Evolutionary conservation across 2,888 invertebrate genomes (phyloP).

Genomic region (Furcula furcula): DNA sequence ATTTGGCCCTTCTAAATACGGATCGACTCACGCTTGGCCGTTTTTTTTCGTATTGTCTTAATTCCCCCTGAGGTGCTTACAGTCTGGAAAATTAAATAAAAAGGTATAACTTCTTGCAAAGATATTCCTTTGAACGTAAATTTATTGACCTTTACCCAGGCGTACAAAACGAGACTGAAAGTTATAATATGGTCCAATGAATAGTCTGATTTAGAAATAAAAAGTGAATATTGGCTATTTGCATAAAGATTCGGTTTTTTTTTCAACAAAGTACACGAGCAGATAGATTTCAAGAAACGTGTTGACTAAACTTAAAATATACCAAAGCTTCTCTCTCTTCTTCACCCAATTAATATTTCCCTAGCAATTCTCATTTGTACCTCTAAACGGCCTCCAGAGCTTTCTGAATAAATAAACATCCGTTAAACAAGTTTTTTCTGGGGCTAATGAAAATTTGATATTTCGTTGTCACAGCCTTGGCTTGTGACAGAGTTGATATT

Average conservation of each 20-base stretch:
- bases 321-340: not conserved
- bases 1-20: too few relatives aligned
- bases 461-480: slow-evolving; percentile 26
- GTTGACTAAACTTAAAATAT: too few relatives aligned
- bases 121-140: not conserved
- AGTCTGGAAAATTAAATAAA: slow-evolving; percentile 19
- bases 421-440: slow-evolving; percentile 35
- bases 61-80: slow-evolving; percentile 23
- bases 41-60: slow-evolving; percentile 11
- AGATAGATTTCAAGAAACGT: too few relatives aligned
- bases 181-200: too few relatives aligned
- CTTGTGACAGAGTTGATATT: slow-evolving; percentile 24
- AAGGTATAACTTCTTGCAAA: not conserved
- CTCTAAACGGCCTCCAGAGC: slow-evolving; percentile 11
- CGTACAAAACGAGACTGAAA: too few relatives aligned
- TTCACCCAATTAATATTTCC: slow-evolving; percentile 21
- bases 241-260: too few relatives aligned
- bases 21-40: not conserved
- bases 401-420: slow-evolving; percentile 37
- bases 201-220: too few relatives aligned
- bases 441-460: slow-evolving; percentile 46
- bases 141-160: too few relatives aligned
- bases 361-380: slow-evolving; percentile 16
- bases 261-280: too few relatives aligned
- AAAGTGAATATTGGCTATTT: too few relatives aligned